Evolutionary conservation across 2,797 vertebrate species (phyloP).

Genomic region (Cuniculus paca): DNA sequence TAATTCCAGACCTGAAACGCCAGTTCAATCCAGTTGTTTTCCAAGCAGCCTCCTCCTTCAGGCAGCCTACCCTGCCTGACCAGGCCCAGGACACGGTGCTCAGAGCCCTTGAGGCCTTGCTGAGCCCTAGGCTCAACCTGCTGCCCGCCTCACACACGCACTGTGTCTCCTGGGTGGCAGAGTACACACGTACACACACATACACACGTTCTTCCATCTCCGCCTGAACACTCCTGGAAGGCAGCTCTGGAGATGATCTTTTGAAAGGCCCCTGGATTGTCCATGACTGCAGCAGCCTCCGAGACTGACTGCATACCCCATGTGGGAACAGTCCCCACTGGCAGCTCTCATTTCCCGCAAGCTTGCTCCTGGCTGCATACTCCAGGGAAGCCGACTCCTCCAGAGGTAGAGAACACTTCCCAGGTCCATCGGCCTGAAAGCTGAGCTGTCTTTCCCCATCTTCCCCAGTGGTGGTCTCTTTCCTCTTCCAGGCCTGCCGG

Average conservation of each 20-base stretch:
- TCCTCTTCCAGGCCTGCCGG: slow-evolving; percentile 67
- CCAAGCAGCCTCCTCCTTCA: slow-evolving; percentile 7
- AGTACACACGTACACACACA: too few species aligned
- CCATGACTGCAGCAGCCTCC: neutral
- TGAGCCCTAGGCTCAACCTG: neutral
- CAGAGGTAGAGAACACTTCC: neutral
- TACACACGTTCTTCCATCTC: neutral
- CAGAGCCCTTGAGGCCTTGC: neutral
- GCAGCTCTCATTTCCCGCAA: neutral
- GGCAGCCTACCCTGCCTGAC: neutral
- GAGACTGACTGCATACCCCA: neutral
- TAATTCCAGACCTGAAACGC: neutral
- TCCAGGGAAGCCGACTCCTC: neutral
- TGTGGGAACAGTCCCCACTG: neutral
- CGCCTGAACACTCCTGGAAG: neutral
- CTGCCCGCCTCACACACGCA: neutral
- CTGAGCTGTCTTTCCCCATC: neutral
- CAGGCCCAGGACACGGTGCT: neutral
- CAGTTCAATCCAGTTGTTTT: neutral
- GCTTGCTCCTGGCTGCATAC: neutral
- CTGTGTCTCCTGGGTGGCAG: neutral
- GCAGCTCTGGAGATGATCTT: neutral
- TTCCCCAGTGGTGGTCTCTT: neutral
- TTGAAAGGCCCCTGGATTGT: neutral
- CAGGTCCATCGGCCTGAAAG: neutral